These are phyloP conservation scores for Arvicola amphibius DNA, from an alignment of 2,797 vertebrate genomes.

Conservation along the genomic window DNA sequence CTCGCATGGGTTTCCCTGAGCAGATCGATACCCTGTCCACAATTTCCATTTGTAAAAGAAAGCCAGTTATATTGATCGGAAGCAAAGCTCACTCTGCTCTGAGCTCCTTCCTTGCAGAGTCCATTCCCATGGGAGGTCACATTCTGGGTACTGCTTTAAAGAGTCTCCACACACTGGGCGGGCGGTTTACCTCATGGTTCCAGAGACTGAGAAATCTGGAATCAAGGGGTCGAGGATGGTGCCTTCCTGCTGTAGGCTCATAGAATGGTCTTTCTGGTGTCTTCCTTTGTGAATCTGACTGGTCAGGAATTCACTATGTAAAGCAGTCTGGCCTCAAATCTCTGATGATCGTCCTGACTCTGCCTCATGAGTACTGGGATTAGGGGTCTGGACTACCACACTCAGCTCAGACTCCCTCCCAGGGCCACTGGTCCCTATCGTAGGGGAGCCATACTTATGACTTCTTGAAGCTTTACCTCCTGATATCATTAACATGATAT, in stretches of 20 bases:
- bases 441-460: background rate
- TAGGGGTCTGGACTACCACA: no score
- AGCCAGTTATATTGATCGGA: fast-evolving
- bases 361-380: background rate
- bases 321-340: background rate
- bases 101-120: no score
- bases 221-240: background rate
- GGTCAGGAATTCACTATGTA: background rate
- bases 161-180: background rate
- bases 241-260: background rate
- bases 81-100: background rate
- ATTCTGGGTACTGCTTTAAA: background rate
- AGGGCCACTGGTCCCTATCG: background rate
- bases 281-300: background rate
- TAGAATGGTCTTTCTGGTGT: background rate
- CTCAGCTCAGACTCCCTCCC: background rate
- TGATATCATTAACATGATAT: background rate
- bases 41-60: background rate
- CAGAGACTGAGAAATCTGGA: background rate
- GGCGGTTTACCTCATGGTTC: background rate
- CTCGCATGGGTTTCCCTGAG: fast-evolving
- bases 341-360: background rate
- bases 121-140: background rate
- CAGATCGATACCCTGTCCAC: fast-evolving
- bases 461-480: background rate